A percentile compares a stretch with the other conserved stretches of the same genome.
Conservation (phyloP, 2,113 vertebrate genomes). For the Trichomycterus rosablanca region DNA sequence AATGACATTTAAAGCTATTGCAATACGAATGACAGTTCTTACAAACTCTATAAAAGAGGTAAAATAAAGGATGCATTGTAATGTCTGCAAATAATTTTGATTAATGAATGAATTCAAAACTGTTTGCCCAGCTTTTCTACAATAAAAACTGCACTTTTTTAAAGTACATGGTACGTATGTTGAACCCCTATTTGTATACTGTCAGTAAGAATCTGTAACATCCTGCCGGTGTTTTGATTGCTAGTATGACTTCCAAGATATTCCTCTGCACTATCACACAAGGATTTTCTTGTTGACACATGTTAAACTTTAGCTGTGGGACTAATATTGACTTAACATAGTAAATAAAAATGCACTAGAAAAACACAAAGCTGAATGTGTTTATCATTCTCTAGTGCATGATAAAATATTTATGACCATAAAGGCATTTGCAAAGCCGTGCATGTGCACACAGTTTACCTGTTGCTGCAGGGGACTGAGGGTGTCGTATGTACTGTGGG, state of each 20-base stretch:
- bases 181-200: not conserved
- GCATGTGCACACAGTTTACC: slow-evolving; percentile 37
- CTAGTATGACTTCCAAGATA: slow-evolving; percentile 21
- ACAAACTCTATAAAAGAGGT: not conserved
- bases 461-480: slow-evolving; percentile 52
- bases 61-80: slow-evolving; percentile 7
- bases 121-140: slow-evolving; percentile 1
- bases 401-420: not conserved
- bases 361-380: not conserved
- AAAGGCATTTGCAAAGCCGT: slow-evolving; percentile 2
- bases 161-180: slow-evolving; percentile 9
- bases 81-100: not conserved
- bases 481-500: slow-evolving; percentile 44
- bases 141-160: slow-evolving; percentile 8
- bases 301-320: slow-evolving; percentile 1
- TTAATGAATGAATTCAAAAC: not conserved
- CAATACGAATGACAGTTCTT: not conserved
- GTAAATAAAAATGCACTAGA: not conserved
- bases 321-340: not conserved
- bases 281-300: slow-evolving; percentile 30
- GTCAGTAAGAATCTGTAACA: slow-evolving; percentile 3
- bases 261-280: not conserved
- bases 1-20: too few relatives aligned
- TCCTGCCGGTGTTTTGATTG: slow-evolving; percentile 35
- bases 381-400: not conserved